Evolutionary conservation across 2,888 invertebrate species (phyloP).

Genomic region (Philereme vetulata): DNA sequence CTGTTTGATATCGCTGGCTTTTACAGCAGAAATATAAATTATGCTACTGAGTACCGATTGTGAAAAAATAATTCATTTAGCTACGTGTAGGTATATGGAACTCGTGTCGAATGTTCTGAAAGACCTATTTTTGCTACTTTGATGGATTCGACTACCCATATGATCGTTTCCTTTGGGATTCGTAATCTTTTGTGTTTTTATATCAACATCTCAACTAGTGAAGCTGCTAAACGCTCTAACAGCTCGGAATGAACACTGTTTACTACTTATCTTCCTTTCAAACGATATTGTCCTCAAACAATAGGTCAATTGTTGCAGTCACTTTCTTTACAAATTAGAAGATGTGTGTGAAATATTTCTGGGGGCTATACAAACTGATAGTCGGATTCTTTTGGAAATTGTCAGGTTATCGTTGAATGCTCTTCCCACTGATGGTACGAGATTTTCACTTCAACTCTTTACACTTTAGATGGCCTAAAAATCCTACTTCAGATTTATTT

Average conservation of each 20-base stretch:
- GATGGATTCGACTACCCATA: no score
- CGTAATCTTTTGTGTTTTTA: no score
- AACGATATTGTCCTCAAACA: constrained; percentile 38
- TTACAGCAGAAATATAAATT: not conserved
- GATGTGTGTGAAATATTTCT: constrained; percentile 36
- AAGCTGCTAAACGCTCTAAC: constrained; percentile 29
- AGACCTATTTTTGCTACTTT: no score
- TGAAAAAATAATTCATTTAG: no score
- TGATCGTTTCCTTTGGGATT: no score
- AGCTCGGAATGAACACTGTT: constrained; percentile 17
- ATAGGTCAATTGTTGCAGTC: constrained; percentile 35
- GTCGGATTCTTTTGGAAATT: constrained; percentile 32
- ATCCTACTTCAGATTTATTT: no score
- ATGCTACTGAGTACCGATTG: no score
- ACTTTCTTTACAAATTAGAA: constrained; percentile 39
- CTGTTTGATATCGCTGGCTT: not conserved
- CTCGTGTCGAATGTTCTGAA: no score
- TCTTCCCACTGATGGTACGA: constrained; percentile 2
- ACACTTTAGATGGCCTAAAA: not conserved
- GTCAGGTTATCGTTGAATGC: constrained; percentile 25
- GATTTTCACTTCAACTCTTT: constrained; percentile 11
- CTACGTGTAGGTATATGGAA: no score
- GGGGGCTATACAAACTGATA: constrained; percentile 36
- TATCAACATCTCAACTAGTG: constrained; percentile 6
- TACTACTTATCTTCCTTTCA: constrained; percentile 26